Evolutionary conservation across 2,888 invertebrate genomes (phyloP).

Genomic region (Buathra laborator): DNA sequence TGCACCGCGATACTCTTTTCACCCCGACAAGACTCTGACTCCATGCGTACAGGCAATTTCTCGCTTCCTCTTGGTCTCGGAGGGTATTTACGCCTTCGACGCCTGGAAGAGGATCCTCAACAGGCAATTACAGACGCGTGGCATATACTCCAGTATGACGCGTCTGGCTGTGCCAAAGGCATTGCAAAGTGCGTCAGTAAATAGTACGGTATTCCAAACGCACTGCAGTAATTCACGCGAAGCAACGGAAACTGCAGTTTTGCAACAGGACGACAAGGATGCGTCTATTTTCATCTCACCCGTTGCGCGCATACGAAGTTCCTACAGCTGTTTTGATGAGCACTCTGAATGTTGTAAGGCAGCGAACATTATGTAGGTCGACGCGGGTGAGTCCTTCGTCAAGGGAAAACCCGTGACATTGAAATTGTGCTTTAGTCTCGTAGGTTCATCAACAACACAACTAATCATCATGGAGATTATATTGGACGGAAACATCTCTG

Average conservation of each 20-base stretch:
- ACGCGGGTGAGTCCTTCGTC: slow-evolving; percentile 62
- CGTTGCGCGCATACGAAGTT: slow-evolving; percentile 47
- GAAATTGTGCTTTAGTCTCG: slow-evolving; percentile 39
- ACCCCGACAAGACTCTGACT: slow-evolving; percentile 1
- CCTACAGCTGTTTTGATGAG: slow-evolving; percentile 41
- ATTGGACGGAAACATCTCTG: neutral
- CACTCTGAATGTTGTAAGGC: slow-evolving; percentile 57
- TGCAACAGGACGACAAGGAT: neutral
- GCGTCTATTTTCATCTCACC: slow-evolving; percentile 42
- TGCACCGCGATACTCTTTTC: slow-evolving; percentile 34
- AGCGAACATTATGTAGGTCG: slow-evolving; percentile 18
- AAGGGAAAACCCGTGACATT: slow-evolving; percentile 42
- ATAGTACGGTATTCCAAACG: slow-evolving; percentile 47
- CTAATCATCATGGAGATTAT: slow-evolving; percentile 30
- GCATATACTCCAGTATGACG: slow-evolving; percentile 48
- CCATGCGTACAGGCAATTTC: slow-evolving; percentile 40
- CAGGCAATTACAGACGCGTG: slow-evolving; percentile 62
- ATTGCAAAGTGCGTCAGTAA: slow-evolving; percentile 48
- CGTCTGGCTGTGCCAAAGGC: slow-evolving; percentile 43
- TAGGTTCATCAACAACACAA: neutral
- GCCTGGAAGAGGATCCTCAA: slow-evolving; percentile 64
- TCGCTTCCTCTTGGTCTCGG: slow-evolving; percentile 30
- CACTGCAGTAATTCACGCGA: slow-evolving; percentile 38
- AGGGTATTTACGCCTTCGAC: slow-evolving; percentile 64
- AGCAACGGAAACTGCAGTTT: slow-evolving; percentile 14